Evolutionary conservation across 2,888 invertebrate genomes (phyloP).

Genomic region (Yponomeuta evonymella): DNA sequence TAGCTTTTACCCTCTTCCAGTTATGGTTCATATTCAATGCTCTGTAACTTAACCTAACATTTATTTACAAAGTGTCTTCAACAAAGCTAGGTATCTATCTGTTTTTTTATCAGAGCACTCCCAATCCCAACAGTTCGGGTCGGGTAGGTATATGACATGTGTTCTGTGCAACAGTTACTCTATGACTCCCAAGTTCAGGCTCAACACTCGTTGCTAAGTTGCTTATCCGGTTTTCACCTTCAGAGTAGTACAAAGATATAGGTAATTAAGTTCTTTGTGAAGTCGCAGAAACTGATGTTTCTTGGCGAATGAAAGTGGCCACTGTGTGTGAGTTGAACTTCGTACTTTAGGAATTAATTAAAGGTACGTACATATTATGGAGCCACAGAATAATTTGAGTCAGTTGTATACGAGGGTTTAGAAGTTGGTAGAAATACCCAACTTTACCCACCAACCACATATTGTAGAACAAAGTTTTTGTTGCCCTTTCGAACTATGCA

Average conservation of each 20-base stretch:
- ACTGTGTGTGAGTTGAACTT: conserved; percentile 1
- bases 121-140: too few relatives aligned
- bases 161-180: too few relatives aligned
- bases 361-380: background rate
- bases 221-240: background rate
- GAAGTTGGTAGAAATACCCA: too few relatives aligned
- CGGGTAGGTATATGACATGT: too few relatives aligned
- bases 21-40: background rate
- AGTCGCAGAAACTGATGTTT: background rate
- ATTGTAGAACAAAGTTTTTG: too few relatives aligned
- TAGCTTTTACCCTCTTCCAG: background rate
- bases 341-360: conserved; percentile 1
- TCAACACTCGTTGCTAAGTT: background rate
- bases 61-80: background rate
- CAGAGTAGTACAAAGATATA: background rate
- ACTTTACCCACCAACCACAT: too few relatives aligned
- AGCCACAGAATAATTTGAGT: background rate
- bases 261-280: background rate
- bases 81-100: background rate
- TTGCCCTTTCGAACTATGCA: too few relatives aligned
- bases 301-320: background rate
- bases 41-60: background rate
- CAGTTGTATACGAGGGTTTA: too few relatives aligned
- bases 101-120: background rate
- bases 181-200: background rate